Percentiles rank a stretch among this genome's conserved stretches.
phyloP scores from a whole-genome alignment of 2,797 vertebrate species.

The Sciaenops ocellatus region DNA sequence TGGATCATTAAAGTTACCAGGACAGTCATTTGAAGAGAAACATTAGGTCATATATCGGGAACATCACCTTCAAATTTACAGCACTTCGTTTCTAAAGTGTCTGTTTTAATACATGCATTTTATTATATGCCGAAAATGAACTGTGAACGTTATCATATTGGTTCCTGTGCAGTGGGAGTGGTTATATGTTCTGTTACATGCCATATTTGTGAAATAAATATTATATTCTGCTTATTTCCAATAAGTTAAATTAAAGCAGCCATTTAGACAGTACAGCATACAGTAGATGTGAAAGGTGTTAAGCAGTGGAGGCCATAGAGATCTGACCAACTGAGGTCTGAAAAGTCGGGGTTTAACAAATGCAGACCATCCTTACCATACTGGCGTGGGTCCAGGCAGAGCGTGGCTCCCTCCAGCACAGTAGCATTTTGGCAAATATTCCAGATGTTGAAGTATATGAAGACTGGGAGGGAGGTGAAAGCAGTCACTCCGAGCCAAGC shows the following conservation, averaged over 20 bases:
- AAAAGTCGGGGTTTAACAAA: not conserved
- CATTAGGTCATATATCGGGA: not conserved
- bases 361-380: slow-evolving; percentile 87
- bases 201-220: not conserved
- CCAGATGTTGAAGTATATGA: slow-evolving; percentile 99
- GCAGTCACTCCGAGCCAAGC: slow-evolving; percentile 98
- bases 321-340: not conserved
- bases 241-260: not conserved
- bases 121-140: not conserved
- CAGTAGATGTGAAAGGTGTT: not conserved
- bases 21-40: not conserved
- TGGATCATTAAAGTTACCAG: slow-evolving; percentile 34
- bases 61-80: not conserved
- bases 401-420: slow-evolving; percentile 87
- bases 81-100: not conserved
- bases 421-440: slow-evolving; percentile 97
- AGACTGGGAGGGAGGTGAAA: slow-evolving; percentile 97
- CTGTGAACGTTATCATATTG: not conserved
- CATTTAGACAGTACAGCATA: not conserved
- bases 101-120: not conserved
- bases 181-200: not conserved
- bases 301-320: not conserved
- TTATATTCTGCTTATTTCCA: not conserved
- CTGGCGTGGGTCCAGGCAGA: slow-evolving; percentile 97
- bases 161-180: not conserved